Conservation (phyloP, 2,797 vertebrate species). For the Pseudochirops corinnae region DNA sequence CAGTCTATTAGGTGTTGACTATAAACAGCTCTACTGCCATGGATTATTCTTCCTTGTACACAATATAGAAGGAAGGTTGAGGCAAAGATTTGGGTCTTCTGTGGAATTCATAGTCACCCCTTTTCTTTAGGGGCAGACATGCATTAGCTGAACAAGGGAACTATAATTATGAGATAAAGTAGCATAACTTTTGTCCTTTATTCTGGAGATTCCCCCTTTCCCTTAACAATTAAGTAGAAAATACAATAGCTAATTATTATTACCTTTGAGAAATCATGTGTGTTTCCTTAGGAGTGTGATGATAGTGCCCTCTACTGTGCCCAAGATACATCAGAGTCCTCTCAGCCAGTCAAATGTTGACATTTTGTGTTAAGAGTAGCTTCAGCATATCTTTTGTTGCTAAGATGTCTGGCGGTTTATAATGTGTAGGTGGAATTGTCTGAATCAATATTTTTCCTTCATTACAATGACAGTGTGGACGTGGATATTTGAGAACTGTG, state of each 20-base stretch:
- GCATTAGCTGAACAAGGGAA: not conserved
- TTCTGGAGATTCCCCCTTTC: not conserved
- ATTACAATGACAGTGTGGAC: not conserved
- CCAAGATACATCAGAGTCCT: slow-evolving; percentile 7
- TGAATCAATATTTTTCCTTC: slow-evolving; percentile 23
- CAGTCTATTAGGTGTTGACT: not conserved
- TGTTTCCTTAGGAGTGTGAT: slow-evolving; percentile 21
- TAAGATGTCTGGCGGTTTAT: not conserved
- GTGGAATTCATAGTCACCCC: not conserved
- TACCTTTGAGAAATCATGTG: slow-evolving; percentile 22
- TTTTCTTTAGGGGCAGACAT: slow-evolving; percentile 22
- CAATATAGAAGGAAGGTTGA: not conserved
- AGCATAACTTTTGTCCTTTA: slow-evolving; percentile 10
- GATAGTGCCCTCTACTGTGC: not conserved
- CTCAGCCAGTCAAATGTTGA: not conserved
- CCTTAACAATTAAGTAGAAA: slow-evolving; percentile 23
- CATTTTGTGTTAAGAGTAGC: not conserved
- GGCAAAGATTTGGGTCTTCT: not conserved
- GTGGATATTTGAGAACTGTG: not conserved
- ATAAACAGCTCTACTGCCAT: not conserved
- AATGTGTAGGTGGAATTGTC: not conserved
- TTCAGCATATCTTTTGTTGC: not conserved
- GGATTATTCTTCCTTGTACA: not conserved
- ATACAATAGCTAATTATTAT: slow-evolving; percentile 48
- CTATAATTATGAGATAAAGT: slow-evolving; percentile 9